Percentiles rank a stretch among this genome's conserved stretches.
These are phyloP conservation scores for Poecilus cupreus DNA, from an alignment of 2,888 invertebrate genomes.

Conservation along the genomic window DNA sequence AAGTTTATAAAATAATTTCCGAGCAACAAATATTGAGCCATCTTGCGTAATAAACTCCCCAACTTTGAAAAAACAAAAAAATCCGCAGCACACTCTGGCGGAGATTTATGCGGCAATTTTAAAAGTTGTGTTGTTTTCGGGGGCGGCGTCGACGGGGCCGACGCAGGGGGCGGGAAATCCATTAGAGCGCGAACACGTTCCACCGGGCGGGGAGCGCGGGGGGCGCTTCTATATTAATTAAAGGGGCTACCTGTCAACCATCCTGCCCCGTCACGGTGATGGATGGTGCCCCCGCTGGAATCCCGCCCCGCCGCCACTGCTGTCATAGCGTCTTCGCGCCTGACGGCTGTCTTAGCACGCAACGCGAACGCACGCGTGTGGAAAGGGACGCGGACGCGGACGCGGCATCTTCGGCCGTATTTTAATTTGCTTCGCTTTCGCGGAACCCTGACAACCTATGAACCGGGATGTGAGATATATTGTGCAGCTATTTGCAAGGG, in stretches of 20 bases:
- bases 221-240: conserved; percentile 71
- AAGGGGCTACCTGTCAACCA: conserved; percentile 71
- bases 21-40: neutral
- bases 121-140: conserved; percentile 45
- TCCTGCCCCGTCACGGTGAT: conserved; percentile 67
- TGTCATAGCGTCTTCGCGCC: neutral
- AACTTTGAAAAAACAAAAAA: neutral
- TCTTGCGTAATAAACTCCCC: neutral
- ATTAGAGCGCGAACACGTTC: conserved; percentile 9
- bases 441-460: too few species aligned
- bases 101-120: conserved; percentile 54
- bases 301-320: conserved; percentile 13
- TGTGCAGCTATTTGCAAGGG: too few species aligned
- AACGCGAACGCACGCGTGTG: neutral
- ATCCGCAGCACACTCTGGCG: neutral
- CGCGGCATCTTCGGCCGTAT: too few species aligned
- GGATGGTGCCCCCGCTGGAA: conserved; percentile 65
- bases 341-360: neutral
- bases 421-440: too few species aligned
- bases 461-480: too few species aligned
- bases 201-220: neutral
- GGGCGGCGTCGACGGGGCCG: neutral
- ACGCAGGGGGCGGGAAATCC: conserved; percentile 4
- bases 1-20: neutral
- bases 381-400: too few species aligned